Conservation (phyloP, 2,888 invertebrate species). For the Phymatocera aterrima region DNA sequence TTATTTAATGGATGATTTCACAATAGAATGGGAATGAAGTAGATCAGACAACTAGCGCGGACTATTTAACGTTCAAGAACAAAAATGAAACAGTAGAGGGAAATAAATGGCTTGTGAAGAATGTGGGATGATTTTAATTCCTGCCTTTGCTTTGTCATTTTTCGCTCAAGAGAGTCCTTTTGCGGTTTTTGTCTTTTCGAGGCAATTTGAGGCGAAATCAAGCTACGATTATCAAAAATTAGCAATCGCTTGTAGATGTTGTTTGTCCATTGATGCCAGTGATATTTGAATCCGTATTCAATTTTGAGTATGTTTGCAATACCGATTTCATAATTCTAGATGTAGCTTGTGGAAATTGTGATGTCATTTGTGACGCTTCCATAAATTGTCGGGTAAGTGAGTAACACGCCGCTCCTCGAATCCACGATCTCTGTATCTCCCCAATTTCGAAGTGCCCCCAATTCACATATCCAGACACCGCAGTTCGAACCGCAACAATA, state of each 20-base stretch:
- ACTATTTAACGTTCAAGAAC: background rate
- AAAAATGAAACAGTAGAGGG: conserved; percentile 24
- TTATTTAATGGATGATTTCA: background rate
- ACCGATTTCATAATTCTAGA: background rate
- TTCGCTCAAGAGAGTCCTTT: background rate
- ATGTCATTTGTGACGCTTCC: background rate
- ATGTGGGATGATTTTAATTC: background rate
- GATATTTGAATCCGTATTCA: no score
- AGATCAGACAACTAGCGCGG: background rate
- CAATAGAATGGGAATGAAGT: background rate
- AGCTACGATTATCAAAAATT: background rate
- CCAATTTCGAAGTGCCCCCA: conserved; percentile 1
- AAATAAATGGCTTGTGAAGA: background rate
- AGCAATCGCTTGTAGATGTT: conserved; percentile 10
- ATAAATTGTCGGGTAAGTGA: conserved; percentile 15
- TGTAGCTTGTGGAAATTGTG: background rate
- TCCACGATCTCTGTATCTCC: background rate
- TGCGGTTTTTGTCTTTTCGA: conserved; percentile 1
- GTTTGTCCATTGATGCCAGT: no score
- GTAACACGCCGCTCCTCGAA: background rate
- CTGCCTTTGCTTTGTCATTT: conserved; percentile 33
- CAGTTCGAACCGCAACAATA: conserved; percentile 55
- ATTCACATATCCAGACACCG: conserved; percentile 34
- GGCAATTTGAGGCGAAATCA: conserved; percentile 20
- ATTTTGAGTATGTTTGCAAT: no score